Evolutionary conservation across 2,113 vertebrate species (phyloP), one percentile per base, ranked within the genome.

Genomic region (Esox niger): DNA sequence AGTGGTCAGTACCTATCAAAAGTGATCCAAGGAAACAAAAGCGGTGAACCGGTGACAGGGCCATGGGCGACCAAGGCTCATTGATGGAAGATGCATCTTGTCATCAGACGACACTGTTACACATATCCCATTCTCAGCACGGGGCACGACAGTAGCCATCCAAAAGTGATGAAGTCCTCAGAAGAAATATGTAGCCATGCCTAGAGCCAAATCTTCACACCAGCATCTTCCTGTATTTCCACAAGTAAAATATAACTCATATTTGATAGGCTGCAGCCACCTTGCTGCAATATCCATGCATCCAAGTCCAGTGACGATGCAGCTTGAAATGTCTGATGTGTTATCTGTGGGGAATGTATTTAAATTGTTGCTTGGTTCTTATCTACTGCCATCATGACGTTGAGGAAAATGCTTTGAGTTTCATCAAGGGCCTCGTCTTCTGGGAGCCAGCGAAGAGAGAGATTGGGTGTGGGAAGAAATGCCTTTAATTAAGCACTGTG

Each of bases 391-490:
- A 75, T 73, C 60, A 54, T 72, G 84, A 77, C 59, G 61, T 68
- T 73, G 77, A 86, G 78, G 70, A 68, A 65, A 82, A 74, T 59
- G 70, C 56, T 68, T 27, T 74, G 62, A 26, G 55, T 75, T 81
- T 78, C 76, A 87, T 86, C 79, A 85, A 78, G 70, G 71, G 61
- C 65, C 62, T 70, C 11, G 32, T 83, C 73, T 68, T 79, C 78
- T 71, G 33, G 69, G 71, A 75, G 64, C 80, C 57, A 2, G 46
- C 61, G 7, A 54, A 8, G 62, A 26, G 61, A 31, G 60, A 38
- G 3, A 26, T 47, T 38, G 56, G 27, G 43, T 46, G 21, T 20
- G 31, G 49, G 15, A 62, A 26, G 31, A 74, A 85, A 67, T 38
- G 64, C 57, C 65, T 76, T 80, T 64, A 76, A 83, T 66, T 78